Conservation (phyloP, 1,140 invertebrate species). For the Hycleus cichorii region DNA sequence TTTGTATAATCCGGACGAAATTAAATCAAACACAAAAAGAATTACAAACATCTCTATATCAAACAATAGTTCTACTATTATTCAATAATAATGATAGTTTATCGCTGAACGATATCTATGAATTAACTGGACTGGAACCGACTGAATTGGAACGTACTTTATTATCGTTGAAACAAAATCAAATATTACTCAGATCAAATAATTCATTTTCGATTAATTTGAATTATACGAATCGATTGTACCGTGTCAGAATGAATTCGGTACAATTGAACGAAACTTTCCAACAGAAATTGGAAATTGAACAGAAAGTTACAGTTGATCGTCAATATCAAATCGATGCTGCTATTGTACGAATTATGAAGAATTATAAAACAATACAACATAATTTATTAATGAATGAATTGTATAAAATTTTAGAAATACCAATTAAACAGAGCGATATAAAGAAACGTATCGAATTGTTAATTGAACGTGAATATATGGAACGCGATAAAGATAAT, state of each 20-base stretch:
- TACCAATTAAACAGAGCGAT: conserved; percentile 73
- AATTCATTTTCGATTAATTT: conserved; percentile 63
- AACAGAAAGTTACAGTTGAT: conserved; percentile 95
- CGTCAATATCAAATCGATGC: conserved; percentile 98
- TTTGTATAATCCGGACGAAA: conserved; percentile 85
- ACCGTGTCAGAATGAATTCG: conserved; percentile 97
- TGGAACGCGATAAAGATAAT: conserved; percentile 33
- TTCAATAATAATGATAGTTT: conserved; percentile 85
- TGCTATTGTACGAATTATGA: conserved; percentile 98
- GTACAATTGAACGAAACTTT: conserved; percentile 96
- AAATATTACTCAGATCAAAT: conserved; percentile 39
- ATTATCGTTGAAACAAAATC: conserved; percentile 65
- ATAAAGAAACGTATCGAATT: conserved; percentile 35
- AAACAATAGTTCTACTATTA: conserved; percentile 85
- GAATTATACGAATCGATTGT: conserved; percentile 92
- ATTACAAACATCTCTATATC: conserved; percentile 92
- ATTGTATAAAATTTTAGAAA: conserved; percentile 92
- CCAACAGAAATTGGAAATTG: conserved; percentile 60
- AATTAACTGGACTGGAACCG: conserved; percentile 80
- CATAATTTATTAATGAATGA: conserved; percentile 94
- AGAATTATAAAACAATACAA: conserved; percentile 88
- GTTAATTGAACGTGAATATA: conserved; percentile 35
- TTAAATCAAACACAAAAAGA: conserved; percentile 85
- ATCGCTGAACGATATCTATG: conserved; percentile 70
- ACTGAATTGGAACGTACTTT: conserved; percentile 86